Base-by-base conservation (phyloP, 2,888 invertebrate genomes). In the Geotrupes spiniger region DNA sequence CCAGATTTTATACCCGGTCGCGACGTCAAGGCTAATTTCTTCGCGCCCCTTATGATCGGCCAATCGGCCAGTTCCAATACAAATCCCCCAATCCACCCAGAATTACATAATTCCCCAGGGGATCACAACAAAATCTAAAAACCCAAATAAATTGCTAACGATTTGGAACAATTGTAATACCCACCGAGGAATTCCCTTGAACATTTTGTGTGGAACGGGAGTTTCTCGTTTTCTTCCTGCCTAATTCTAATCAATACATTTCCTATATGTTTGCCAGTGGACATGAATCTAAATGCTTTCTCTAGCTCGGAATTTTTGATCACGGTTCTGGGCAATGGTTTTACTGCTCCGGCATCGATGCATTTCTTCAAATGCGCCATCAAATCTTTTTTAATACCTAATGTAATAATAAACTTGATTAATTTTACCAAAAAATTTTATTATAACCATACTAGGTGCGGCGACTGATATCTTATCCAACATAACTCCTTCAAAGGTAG, bases 61-160 rank as follows among this genome's bases (percentile, higher is more conserved):
- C 92, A 93, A 62, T 92, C 87, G 0, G 86, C 84, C 40, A 95
- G 71, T 69, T 96, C 95, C 38, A 96, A 75, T 3, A 95, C 95
- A 65, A 96, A n/a, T n/a, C n/a, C n/a, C n/a, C n/a, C n/a, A n/a
- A n/a, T n/a, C n/a, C n/a, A n/a, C n/a, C n/a, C n/a, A n/a, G n/a
- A n/a, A n/a, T n/a, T n/a, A n/a, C n/a, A n/a, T n/a, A n/a, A n/a
- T n/a, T n/a, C n/a, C 92, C 93, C 52, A 92, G 79, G 42, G 88
- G 71, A 42, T 92, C 80, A 61, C 95, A 74, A 91, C 92, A 93
- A n/a, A n/a, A n/a, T n/a, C n/a, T n/a, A n/a, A n/a, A n/a, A n/a
- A n/a, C n/a, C n/a, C n/a, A n/a, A n/a, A n/a, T n/a, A n/a, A n/a
- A n/a, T n/a, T n/a, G 5, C 6, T 31, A 31, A 10, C 39, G 2